Evolutionary conservation across 2,113 vertebrate genomes (phyloP).

Genomic region (Zosterops lateralis): DNA sequence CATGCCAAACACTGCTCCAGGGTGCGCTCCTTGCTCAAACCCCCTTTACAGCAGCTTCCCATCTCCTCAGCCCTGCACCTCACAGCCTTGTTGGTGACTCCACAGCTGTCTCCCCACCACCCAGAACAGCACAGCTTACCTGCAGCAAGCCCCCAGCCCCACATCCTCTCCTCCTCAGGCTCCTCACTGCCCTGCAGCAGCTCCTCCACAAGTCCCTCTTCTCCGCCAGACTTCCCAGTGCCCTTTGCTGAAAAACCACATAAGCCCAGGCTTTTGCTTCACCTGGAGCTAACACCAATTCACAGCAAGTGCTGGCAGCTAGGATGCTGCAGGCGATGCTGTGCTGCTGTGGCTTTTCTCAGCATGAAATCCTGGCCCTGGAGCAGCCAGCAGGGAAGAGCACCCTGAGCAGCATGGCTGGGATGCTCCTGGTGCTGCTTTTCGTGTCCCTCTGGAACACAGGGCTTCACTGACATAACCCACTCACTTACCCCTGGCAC

Average conservation of each 20-base stretch:
- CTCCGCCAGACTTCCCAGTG: neutral
- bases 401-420: fast-evolving
- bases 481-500: fast-evolving
- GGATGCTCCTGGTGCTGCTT: neutral
- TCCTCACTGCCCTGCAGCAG: neutral
- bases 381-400: neutral
- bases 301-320: neutral
- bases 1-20: fast-evolving
- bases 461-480: neutral
- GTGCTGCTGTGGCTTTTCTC: neutral
- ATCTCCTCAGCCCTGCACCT: neutral
- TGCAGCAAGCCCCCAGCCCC: neutral
- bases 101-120: neutral
- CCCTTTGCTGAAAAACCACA: neutral
- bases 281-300: neutral
- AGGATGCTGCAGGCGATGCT: neutral
- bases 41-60: too few relatives aligned
- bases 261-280: neutral
- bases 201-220: neutral
- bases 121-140: neutral
- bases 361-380: neutral
- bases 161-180: neutral
- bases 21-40: neutral
- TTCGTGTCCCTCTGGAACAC: neutral
- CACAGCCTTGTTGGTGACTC: neutral